phyloP scores from a whole-genome alignment of 2,113 vertebrate species.

The Amazona guildingii region DNA sequence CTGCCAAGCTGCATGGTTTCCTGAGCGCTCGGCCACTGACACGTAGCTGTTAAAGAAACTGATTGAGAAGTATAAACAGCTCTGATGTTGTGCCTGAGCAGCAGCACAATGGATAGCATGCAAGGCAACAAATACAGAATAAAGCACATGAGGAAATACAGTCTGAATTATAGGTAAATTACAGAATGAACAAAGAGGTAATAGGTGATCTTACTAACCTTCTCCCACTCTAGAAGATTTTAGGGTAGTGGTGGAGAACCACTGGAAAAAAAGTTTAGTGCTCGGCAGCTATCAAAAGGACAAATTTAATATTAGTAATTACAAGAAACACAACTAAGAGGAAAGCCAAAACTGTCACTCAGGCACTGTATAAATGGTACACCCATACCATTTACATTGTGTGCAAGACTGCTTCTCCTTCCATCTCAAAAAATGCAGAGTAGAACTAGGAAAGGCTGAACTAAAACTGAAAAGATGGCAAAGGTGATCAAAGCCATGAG shows the following conservation, averaged over 20 bases:
- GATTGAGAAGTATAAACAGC: background rate
- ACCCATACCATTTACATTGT: background rate
- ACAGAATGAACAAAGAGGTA: background rate
- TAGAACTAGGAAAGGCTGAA: background rate
- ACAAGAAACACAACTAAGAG: background rate
- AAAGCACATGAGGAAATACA: background rate
- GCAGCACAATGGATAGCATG: background rate
- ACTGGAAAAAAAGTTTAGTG: background rate
- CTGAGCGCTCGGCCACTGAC: accelerated
- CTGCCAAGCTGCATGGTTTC: background rate
- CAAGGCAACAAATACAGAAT: background rate
- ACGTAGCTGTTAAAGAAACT: background rate
- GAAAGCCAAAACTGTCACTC: background rate
- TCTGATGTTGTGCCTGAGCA: background rate
- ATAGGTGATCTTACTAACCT: background rate
- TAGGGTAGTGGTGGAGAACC: background rate
- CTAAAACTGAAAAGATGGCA: background rate
- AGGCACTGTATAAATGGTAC: background rate
- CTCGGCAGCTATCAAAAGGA: background rate
- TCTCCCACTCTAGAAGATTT: background rate
- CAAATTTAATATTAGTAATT: background rate
- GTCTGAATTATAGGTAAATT: background rate
- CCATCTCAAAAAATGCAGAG: background rate
- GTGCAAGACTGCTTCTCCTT: background rate
- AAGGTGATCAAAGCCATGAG: background rate